These are phyloP conservation scores for Heliconius cydno DNA, from an alignment of 2,888 invertebrate genomes.

Conservation along the genomic window DNA sequence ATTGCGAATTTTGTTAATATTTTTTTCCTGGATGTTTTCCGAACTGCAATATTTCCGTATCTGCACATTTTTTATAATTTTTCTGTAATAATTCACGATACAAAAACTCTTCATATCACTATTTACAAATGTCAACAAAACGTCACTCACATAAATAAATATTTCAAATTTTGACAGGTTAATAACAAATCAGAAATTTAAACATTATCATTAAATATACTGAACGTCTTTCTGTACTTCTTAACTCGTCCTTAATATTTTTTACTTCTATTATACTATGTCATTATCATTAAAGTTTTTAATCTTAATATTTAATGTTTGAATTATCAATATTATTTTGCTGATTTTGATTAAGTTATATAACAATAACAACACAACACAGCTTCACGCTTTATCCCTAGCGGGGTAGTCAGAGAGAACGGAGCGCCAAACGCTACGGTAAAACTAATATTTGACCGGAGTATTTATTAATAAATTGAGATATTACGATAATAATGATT, in stretches of 20 bases:
- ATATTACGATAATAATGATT: no score
- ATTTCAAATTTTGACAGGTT: not conserved
- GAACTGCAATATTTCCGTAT: conserved; percentile 60
- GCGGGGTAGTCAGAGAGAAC: no score
- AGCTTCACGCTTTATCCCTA: no score
- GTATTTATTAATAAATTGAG: not conserved
- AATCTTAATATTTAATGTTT: not conserved
- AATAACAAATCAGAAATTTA: not conserved
- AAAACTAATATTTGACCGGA: not conserved
- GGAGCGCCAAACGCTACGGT: no score
- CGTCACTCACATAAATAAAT: conserved; percentile 14
- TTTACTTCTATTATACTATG: not conserved
- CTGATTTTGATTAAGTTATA: no score
- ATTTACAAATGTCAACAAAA: conserved; percentile 31
- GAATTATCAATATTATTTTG: not conserved
- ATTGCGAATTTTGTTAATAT: conserved; percentile 87
- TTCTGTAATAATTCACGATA: conserved; percentile 68
- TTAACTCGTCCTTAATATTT: not conserved
- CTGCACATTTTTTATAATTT: conserved; percentile 62
- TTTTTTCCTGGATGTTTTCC: conserved; percentile 50
- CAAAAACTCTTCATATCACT: conserved; percentile 61
- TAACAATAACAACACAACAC: no score
- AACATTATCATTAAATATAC: not conserved
- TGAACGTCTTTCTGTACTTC: not conserved
- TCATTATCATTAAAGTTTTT: not conserved